A percentile compares a stretch with the other conserved stretches of the same genome.
These are phyloP conservation scores for Gephyroberyx darwinii DNA, from an alignment of 2,797 vertebrate genomes.

Conservation along the genomic window DNA sequence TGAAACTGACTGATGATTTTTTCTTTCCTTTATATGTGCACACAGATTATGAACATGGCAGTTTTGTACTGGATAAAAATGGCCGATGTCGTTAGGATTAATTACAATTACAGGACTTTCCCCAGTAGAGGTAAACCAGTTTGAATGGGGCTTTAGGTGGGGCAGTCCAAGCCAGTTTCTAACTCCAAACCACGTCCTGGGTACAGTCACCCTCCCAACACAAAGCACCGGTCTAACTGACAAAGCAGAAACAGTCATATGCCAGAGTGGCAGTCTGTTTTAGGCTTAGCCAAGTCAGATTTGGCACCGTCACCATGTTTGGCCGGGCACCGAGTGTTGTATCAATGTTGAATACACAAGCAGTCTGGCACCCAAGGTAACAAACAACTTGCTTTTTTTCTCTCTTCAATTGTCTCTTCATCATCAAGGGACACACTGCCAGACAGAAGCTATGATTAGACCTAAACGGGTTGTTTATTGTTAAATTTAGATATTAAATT, in stretches of 20 bases:
- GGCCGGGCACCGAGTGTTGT: conserved; percentile 61
- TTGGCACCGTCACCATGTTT: conserved; percentile 68
- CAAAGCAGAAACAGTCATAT: conserved; percentile 63
- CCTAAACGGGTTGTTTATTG: conserved; percentile 44
- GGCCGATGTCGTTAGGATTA: too few species aligned
- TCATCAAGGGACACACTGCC: conserved; percentile 48
- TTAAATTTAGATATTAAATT: conserved; percentile 56
- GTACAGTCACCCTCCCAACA: conserved; percentile 47
- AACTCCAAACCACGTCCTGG: conserved; percentile 1
- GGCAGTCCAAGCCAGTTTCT: too few species aligned
- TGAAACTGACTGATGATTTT: background rate
- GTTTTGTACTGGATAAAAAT: too few species aligned
- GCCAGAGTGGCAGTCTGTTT: conserved; percentile 67
- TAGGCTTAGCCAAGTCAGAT: conserved; percentile 68
- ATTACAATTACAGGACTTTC: too few species aligned
- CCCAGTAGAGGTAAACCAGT: too few species aligned
- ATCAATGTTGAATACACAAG: conserved; percentile 69
- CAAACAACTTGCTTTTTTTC: conserved; percentile 30
- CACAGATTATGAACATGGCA: too few species aligned
- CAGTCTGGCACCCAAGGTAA: conserved; percentile 67
- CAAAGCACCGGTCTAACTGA: conserved; percentile 66
- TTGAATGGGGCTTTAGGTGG: too few species aligned
- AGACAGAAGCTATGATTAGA: conserved; percentile 60
- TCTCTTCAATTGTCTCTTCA: conserved; percentile 54
- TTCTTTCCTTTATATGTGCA: background rate